Conservation (phyloP, 30 jellyfish, hydroid and myxozoan species). For the Cassiopea andromeda region DNA sequence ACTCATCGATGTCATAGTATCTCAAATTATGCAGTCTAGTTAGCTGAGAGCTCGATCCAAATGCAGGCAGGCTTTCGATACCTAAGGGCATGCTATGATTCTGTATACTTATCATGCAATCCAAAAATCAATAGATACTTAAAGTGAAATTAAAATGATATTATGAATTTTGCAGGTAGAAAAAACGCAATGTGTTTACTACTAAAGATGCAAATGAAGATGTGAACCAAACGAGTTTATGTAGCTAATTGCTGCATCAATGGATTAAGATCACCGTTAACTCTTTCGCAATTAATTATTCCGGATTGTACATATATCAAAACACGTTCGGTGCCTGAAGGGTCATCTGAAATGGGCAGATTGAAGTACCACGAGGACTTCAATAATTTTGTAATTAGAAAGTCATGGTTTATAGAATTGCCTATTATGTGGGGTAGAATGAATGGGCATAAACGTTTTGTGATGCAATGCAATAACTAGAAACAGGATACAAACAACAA, state of each 20-base stretch:
- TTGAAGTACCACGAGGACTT: conserved; percentile 13
- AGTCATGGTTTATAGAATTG: conserved; percentile 5
- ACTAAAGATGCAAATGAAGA: not conserved
- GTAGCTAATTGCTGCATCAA: conserved; percentile 7
- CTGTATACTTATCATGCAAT: conserved; percentile 17
- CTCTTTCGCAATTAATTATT: conserved; percentile 1
- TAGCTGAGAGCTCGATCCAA: conserved; percentile 9
- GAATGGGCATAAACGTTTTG: not conserved
- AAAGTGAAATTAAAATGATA: not conserved
- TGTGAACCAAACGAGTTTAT: not conserved
- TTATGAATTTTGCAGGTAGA: not conserved
- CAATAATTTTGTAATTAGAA: not conserved
- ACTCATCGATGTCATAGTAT: conserved; percentile 29
- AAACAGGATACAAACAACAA: not conserved
- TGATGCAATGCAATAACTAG: not conserved
- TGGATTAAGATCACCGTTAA: not conserved
- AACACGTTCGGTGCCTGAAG: conserved; percentile 3
- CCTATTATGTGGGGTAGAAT: conserved; percentile 3
- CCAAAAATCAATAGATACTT: not conserved
- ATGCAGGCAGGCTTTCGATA: conserved; percentile 26
- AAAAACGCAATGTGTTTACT: not conserved
- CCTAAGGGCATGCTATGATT: conserved; percentile 26
- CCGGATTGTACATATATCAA: not conserved
- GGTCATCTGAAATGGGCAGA: conserved; percentile 3
- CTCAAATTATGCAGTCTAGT: conserved; percentile 17